phyloP scores from a whole-genome alignment of 2,113 vertebrate species.

The Sarotherodon lohbergeri region DNA sequence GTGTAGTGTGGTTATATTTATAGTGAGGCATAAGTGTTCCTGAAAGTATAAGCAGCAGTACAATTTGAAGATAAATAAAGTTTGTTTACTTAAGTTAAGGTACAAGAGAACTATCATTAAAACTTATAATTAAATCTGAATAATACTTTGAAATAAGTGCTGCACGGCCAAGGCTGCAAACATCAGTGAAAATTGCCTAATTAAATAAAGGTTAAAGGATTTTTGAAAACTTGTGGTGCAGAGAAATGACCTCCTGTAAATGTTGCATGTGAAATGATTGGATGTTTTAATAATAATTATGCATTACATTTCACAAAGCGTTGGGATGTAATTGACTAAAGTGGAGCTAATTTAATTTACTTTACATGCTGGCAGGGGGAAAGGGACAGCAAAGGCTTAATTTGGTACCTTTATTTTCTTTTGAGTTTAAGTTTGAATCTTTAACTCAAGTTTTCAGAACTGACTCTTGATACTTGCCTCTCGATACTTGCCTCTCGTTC shows the following conservation, averaged over 20 bases:
- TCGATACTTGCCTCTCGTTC: background rate
- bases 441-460: background rate
- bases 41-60: background rate
- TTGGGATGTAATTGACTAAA: background rate
- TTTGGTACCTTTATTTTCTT: background rate
- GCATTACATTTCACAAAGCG: background rate
- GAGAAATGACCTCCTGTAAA: background rate
- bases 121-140: background rate
- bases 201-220: background rate
- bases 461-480: background rate
- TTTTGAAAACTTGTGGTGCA: background rate
- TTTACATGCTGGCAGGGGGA: background rate
- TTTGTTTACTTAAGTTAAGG: background rate
- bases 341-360: background rate
- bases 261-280: background rate
- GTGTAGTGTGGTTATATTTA: background rate
- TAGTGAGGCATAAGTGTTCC: background rate
- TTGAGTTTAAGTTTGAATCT: background rate
- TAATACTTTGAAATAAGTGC: background rate
- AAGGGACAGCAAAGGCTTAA: background rate
- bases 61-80: background rate
- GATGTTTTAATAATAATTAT: background rate
- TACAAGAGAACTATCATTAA: background rate
- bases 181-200: background rate
- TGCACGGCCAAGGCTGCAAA: background rate